Evolutionary conservation across 2,888 invertebrate genomes (phyloP), one percentile per base, ranked within the genome.

Genomic region (Brenthis ino): DNA sequence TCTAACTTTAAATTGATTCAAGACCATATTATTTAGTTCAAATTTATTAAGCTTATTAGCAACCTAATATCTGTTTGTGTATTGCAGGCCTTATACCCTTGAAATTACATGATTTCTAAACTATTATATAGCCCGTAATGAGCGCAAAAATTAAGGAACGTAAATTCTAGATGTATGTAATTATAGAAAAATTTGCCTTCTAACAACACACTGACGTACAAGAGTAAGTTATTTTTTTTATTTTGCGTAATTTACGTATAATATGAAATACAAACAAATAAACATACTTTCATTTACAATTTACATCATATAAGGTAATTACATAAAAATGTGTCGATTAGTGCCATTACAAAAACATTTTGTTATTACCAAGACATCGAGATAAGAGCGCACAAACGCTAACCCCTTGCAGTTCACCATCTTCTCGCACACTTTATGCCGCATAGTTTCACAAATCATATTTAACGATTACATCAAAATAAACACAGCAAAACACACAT

Each of bases 401-500:
- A 92, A 73, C 65, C 89, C 88, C 75, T 85, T 90, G 69, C 92
- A 92, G 72, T 82, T 88, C 75, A 82, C 85, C 82, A 92, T 84
- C 80, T 89, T 91, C 82, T 91, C 91, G 78, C 88, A 89, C 77
- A 91, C 78, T 77, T 90, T 91, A 61, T 84, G 76, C n/a, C 87
- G 83, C 80, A 90, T 83, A 43, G 86, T 86, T 65, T 91, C 91
- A 80, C 90, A 90, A 77, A 91, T 86, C 91, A 91, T 91, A 47
- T 50, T 75, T 47, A 14, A 48, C 37, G 33, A 63, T 58, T 58
- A 66, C 63, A 58, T 53, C 61, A 47, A 69, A 71, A 54, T 58
- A 13, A 51, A 50, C 28, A 50, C 12, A 56, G 12, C 50, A 51
- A 24, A 70, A 75, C 75, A 68, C 71, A 76, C 75, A 74, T 70